These are phyloP conservation scores for Callospermophilus lateralis DNA, from an alignment of 2,113 vertebrate species.

Conservation along the genomic window DNA sequence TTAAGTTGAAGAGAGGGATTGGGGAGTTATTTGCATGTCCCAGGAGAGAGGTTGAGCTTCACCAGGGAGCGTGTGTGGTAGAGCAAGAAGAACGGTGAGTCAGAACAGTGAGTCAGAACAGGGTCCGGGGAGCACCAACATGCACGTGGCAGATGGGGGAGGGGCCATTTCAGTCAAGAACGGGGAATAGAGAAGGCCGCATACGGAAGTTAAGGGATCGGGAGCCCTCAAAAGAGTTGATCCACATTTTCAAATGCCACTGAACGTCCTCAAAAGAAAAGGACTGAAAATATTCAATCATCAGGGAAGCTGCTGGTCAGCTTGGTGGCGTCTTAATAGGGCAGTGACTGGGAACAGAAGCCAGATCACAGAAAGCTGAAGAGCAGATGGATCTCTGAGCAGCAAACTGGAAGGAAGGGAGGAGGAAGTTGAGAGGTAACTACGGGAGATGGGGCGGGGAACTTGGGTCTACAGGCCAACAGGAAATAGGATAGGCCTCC, in stretches of 20 bases:
- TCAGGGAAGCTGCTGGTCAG: not conserved
- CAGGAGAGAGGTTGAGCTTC: not conserved
- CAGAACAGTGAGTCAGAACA: not conserved
- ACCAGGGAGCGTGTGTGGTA: not conserved
- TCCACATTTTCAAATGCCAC: not conserved
- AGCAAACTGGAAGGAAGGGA: not conserved
- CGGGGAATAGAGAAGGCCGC: not conserved
- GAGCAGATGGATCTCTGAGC: not conserved
- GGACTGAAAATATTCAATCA: not conserved
- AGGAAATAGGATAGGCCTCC: not conserved
- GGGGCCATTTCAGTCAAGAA: not conserved
- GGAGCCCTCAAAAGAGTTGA: not conserved
- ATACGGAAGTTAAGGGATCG: not conserved
- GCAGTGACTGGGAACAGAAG: not conserved
- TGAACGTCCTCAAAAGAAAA: not conserved
- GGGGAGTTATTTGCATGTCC: not conserved
- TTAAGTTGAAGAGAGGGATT: not conserved
- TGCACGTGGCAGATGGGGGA: accelerated
- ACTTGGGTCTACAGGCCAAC: not conserved
- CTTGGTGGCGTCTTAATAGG: not conserved
- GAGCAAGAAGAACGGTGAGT: not conserved
- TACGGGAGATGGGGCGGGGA: not conserved
- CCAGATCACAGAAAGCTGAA: not conserved
- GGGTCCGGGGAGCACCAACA: too few relatives aligned
- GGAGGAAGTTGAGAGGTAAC: not conserved